phyloP scores from a whole-genome alignment of 2,888 invertebrate species.

The Leptopilina drosophilae region DNA sequence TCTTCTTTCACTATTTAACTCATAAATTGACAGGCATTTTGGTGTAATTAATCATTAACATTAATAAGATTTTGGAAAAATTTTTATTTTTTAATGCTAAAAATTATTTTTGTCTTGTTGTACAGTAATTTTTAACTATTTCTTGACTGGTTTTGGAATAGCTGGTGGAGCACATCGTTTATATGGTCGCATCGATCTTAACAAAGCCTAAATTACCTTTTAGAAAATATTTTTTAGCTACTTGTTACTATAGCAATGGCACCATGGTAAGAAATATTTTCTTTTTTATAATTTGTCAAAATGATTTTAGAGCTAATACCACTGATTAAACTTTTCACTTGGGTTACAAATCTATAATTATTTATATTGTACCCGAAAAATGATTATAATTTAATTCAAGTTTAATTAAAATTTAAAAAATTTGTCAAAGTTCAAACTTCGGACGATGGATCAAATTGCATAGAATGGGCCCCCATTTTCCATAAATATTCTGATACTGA shows the following conservation, averaged over 20 bases:
- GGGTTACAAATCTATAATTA: too few species aligned
- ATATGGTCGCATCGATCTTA: not conserved
- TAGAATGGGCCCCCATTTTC: not conserved
- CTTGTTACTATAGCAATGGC: not conserved
- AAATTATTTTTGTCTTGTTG: not conserved
- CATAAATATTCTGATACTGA: not conserved
- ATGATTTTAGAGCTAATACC: too few species aligned
- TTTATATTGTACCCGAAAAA: too few species aligned
- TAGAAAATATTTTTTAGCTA: not conserved
- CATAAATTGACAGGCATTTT: not conserved
- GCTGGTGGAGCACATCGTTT: not conserved
- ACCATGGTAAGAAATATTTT: not conserved
- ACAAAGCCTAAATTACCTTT: not conserved
- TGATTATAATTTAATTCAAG: too few species aligned
- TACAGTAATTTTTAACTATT: not conserved
- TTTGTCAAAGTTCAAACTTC: too few species aligned
- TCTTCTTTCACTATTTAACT: not conserved
- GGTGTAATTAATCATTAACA: not conserved
- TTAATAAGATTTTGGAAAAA: too few species aligned
- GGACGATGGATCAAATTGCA: not conserved
- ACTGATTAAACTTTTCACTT: too few species aligned
- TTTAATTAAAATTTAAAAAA: too few species aligned
- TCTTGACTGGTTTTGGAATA: not conserved
- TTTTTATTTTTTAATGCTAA: too few species aligned
- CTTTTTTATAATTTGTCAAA: too few species aligned